Base-by-base conservation (phyloP, 2,113 vertebrate genomes). In the Phyllostomus hastatus region DNA sequence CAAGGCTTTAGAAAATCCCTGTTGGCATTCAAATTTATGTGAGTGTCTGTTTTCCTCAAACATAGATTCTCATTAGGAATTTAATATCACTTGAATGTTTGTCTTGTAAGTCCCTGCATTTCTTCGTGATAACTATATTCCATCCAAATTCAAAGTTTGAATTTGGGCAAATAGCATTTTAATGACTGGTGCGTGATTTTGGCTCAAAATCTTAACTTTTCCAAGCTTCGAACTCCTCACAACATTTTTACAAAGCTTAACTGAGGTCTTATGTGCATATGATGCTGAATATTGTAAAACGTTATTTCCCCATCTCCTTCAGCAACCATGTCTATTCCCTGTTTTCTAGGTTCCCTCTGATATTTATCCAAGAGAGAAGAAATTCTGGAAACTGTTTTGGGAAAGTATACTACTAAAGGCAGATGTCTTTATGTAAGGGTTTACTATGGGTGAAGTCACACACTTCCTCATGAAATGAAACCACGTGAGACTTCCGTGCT, bases 391-490 rank as follows among this genome's bases (percentile, higher is more conserved):
- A 67, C 48, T 19, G 12, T 43, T 75, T 35, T 66, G 33, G 48
- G 35, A 10, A 41, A 64, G 54, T 17, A 16, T 19, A 9, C 10
- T 17, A 10, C 76, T 20, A 1, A n/a, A 80, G 73, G 46, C 33
- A 73, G 38, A 79, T 50, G 2, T 59, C 33, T 59, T 75, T 59
- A 22, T 5, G 26, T 28, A 50, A 54, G 33, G 17, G 15, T 41
- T 91, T 89, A 2, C 24, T 48, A 0, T 41, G 76, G 82, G 87
- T 87, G 90, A 95, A 97, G 84, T 93, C 46, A 38, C 19, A 2
- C 4, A 14, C 31, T 92, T 96, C 83, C 88, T 69, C 61, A 66
- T 73, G 94, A 96, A 87, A 64, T 52, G 91, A 95, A 92, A 83
- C 52, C 54, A 2, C 5, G 17, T 67, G 80, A 52, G 66, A 64